phyloP scores from a whole-genome alignment of 2,888 invertebrate genomes.

The Himalopsyche kuldschensis region DNA sequence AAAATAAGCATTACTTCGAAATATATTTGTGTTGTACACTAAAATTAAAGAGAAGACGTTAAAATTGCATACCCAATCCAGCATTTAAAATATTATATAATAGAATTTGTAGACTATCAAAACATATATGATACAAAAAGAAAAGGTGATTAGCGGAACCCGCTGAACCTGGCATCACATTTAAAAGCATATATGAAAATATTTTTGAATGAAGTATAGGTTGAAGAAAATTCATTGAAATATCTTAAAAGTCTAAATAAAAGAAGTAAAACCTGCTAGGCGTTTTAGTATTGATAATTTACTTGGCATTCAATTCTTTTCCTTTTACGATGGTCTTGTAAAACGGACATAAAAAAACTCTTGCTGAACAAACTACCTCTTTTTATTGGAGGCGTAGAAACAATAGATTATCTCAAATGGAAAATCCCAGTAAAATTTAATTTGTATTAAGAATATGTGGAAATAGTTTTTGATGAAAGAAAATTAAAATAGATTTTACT shows the following conservation, averaged over 20 bases:
- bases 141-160: too few relatives aligned
- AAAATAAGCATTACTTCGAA: too few relatives aligned
- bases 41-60: too few relatives aligned
- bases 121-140: too few relatives aligned
- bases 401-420: neutral
- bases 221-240: too few relatives aligned
- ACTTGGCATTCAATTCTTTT: constrained; percentile 26
- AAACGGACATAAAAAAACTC: constrained; percentile 26
- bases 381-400: neutral
- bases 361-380: constrained; percentile 8
- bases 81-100: too few relatives aligned
- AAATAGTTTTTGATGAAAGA: neutral
- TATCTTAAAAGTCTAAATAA: neutral
- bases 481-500: neutral
- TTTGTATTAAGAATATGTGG: neutral
- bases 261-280: neutral
- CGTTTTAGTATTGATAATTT: constrained; percentile 19
- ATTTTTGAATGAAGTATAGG: too few relatives aligned
- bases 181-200: too few relatives aligned
- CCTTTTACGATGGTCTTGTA: constrained; percentile 28
- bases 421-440: neutral
- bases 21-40: too few relatives aligned
- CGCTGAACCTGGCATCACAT: too few relatives aligned
- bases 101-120: too few relatives aligned
- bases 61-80: too few relatives aligned